Base-by-base conservation (phyloP, 2,888 invertebrate genomes). In the Brachylomia viminalis region DNA sequence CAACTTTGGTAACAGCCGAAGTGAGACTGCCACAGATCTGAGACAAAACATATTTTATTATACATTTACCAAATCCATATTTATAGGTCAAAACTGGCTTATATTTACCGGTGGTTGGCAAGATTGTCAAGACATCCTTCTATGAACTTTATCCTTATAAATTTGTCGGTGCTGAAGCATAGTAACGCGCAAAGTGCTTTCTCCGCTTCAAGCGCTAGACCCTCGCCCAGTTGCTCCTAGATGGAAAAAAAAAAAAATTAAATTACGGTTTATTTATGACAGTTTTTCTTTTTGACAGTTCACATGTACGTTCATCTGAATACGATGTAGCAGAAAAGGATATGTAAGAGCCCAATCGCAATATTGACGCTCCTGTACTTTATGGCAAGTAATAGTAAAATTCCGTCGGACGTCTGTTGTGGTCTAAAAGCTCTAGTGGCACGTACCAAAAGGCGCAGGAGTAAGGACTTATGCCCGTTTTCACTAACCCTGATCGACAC, bases 41-140 rank as follows among this genome's bases (percentile, higher is more conserved):
- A 7, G 84, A 88, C 10, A 82, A 74, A 33, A 33, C 13, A 71
- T 20, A 49, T 33, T 30, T 11, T 2, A 33, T 27, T 33, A 11
- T 23, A 38, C 7, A n/a, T 23, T 20, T 45, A 45, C 17, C 7
- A 42, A 42, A 42, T 42, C 42, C 6, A 42, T 42, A 6, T 42
- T 10, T 6, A 42, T 6, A 42, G 42, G 10, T 42, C 42, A 42
- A 42, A 42, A 42, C 10, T 42, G 0, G 42, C 42, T 10, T 42
- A 42, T 7, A 10, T 42, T 91, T 94, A 98, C 97, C 97, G 97
- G 94, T 99, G 98, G 86, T 98, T 98, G 23, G 98, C 98, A 81
- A 99, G 97, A 95, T 99, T 99, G 89, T 98, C 98, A 65, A 99
- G 96, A 90, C 99, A 99, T 15, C 99, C 99, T 94, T 99, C 99